These are phyloP conservation scores for Sander lucioperca DNA, from an alignment of 2,113 vertebrate genomes.

Conservation along the genomic window DNA sequence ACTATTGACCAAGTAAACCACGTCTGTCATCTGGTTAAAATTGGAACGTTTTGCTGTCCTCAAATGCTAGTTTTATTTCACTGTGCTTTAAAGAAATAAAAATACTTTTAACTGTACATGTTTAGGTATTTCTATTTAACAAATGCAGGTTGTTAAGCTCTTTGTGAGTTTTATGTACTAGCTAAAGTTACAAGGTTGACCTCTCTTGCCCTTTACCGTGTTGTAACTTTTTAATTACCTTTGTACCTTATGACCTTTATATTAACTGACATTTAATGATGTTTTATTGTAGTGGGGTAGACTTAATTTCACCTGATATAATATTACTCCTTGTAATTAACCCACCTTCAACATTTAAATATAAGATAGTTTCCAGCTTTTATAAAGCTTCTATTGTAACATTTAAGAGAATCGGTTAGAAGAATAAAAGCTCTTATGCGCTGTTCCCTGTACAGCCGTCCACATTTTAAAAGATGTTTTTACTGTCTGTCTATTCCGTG, in stretches of 20 bases:
- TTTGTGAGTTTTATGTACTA: slow-evolving; percentile 22
- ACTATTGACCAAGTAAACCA: background rate
- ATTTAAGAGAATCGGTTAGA: slow-evolving; percentile 30
- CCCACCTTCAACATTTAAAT: slow-evolving; percentile 52
- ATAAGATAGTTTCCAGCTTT: slow-evolving; percentile 71
- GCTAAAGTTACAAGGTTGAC: background rate
- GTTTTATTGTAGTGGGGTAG: slow-evolving; percentile 52
- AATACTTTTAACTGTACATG: slow-evolving; percentile 9
- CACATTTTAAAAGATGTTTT: slow-evolving; percentile 42
- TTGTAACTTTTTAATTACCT: slow-evolving; percentile 36
- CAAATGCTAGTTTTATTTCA: background rate
- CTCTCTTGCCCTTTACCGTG: background rate
- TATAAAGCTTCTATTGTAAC: slow-evolving; percentile 80
- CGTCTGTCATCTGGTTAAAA: background rate
- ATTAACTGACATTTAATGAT: slow-evolving; percentile 61
- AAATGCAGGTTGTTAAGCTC: slow-evolving; percentile 53
- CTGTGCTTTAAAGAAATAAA: background rate
- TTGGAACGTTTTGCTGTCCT: background rate
- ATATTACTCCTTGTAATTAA: slow-evolving; percentile 52
- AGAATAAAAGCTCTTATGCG: slow-evolving; percentile 25
- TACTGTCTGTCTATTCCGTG: background rate
- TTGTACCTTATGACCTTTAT: background rate
- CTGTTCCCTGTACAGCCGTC: slow-evolving; percentile 7
- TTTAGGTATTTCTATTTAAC: slow-evolving; percentile 21
- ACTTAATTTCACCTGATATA: slow-evolving; percentile 29